Conservation (phyloP, 2,113 vertebrate species). For the Galbula dea region DNA sequence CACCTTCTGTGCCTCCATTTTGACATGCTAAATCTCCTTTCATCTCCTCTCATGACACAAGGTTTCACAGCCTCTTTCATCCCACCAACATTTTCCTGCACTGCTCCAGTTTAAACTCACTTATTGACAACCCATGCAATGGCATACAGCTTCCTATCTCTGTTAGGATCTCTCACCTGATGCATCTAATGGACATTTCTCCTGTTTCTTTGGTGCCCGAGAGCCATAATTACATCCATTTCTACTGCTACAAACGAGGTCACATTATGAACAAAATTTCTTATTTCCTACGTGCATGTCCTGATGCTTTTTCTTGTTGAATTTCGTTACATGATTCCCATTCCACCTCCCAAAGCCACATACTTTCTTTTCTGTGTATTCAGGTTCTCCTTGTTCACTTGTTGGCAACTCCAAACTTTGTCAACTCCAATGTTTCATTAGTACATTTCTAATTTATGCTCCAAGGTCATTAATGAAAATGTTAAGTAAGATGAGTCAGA, state of each 20-base stretch:
- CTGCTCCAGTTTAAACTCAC: not conserved
- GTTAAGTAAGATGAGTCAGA: conserved; percentile 68
- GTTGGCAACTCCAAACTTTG: conserved; percentile 55
- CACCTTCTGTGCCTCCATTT: not conserved
- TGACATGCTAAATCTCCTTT: not conserved
- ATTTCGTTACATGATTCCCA: not conserved
- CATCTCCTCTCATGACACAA: not conserved
- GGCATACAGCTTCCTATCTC: not conserved
- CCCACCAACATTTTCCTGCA: not conserved
- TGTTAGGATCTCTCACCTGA: not conserved
- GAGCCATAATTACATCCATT: not conserved
- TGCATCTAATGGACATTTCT: not conserved
- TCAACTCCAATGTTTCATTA: conserved; percentile 63
- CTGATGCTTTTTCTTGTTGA: not conserved
- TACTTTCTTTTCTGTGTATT: not conserved
- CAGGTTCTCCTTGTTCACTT: conserved; percentile 29
- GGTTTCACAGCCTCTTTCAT: not conserved
- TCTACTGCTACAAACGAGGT: not conserved
- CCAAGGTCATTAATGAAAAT: conserved; percentile 67
- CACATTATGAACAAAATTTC: not conserved
- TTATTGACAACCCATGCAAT: not conserved
- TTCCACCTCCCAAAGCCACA: not conserved
- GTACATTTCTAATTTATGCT: conserved; percentile 58
- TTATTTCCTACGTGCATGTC: not conserved
- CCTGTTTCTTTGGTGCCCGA: not conserved